Percentiles rank a stretch among this genome's conserved stretches.
phyloP scores from a whole-genome alignment of 2,888 invertebrate genomes.

The Campoletis raptor region DNA sequence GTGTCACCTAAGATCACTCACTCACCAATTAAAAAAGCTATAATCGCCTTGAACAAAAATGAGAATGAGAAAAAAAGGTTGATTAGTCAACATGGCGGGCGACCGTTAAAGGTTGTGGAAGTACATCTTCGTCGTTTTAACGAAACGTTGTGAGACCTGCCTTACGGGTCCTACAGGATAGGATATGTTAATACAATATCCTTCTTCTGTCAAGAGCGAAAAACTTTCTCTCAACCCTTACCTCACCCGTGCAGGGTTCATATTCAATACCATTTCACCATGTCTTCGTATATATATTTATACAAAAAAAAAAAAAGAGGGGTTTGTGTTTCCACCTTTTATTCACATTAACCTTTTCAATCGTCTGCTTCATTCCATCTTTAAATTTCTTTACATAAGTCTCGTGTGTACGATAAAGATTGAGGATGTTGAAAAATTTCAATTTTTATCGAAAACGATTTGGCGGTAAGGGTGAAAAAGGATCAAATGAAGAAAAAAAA shows the following conservation, averaged over 20 bases:
- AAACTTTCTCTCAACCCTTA: conserved; percentile 71
- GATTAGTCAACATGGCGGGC: conserved; percentile 78
- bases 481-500: background rate
- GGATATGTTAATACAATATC: conserved; percentile 79
- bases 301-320: background rate
- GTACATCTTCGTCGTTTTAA: conserved; percentile 69
- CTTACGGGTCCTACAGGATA: conserved; percentile 83
- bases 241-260: conserved; percentile 14
- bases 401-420: conserved; percentile 1
- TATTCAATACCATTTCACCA: conserved; percentile 28
- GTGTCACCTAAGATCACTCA: background rate
- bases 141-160: conserved; percentile 80
- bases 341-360: background rate
- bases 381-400: background rate
- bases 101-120: conserved; percentile 80
- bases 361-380: background rate
- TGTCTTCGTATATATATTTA: conserved; percentile 4
- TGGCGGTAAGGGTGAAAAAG: conserved; percentile 28
- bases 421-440: conserved; percentile 78
- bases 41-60: background rate
- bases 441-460: conserved; percentile 75
- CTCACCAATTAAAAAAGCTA: background rate
- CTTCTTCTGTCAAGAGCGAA: conserved; percentile 59
- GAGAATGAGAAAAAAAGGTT: conserved; percentile 67
- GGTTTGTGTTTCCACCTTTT: conserved; percentile 2